A percentile compares a stretch with the other conserved stretches of the same genome.
These are phyloP conservation scores for Diacarnus erythraeanus DNA, from an alignment of 37 sponge, comb jelly and placozoan genomes.

Conservation along the genomic window DNA sequence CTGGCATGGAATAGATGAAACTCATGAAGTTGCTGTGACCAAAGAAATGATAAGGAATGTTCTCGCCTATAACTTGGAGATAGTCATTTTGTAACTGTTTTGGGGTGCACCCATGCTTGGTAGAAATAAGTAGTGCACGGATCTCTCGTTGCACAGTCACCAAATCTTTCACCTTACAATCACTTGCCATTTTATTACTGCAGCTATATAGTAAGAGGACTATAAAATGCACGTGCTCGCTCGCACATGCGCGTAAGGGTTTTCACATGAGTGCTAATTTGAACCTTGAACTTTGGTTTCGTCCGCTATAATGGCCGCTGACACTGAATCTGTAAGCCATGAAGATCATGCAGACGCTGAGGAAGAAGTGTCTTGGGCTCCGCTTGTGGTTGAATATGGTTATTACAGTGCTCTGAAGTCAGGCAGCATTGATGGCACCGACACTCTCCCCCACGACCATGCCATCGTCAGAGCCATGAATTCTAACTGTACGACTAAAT, in stretches of 20 bases:
- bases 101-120: slow-evolving; percentile 48
- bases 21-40: slow-evolving; percentile 39
- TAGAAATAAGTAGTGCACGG: slow-evolving; percentile 46
- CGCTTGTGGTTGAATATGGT: slow-evolving; percentile 47
- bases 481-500: slow-evolving; percentile 64
- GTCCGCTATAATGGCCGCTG: no score
- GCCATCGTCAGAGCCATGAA: slow-evolving; percentile 82
- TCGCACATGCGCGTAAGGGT: no score
- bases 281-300: no score
- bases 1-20: slow-evolving; percentile 28
- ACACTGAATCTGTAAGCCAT: no score
- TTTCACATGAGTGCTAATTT: no score
- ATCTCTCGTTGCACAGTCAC: slow-evolving; percentile 22
- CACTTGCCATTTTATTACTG: neutral
- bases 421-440: slow-evolving; percentile 99
- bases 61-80: slow-evolving; percentile 10
- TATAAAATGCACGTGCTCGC: no score
- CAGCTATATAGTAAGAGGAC: no score
- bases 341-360: neutral
- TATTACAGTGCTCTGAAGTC: slow-evolving; percentile 85
- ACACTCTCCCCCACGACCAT: slow-evolving; percentile 85
- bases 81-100: slow-evolving; percentile 41
- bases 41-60: slow-evolving; percentile 13
- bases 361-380: slow-evolving; percentile 33
- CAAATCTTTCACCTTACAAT: neutral